These are phyloP conservation scores for Drosophila albomicans DNA, from an alignment of 1,140 invertebrate genomes.

Conservation along the genomic window DNA sequence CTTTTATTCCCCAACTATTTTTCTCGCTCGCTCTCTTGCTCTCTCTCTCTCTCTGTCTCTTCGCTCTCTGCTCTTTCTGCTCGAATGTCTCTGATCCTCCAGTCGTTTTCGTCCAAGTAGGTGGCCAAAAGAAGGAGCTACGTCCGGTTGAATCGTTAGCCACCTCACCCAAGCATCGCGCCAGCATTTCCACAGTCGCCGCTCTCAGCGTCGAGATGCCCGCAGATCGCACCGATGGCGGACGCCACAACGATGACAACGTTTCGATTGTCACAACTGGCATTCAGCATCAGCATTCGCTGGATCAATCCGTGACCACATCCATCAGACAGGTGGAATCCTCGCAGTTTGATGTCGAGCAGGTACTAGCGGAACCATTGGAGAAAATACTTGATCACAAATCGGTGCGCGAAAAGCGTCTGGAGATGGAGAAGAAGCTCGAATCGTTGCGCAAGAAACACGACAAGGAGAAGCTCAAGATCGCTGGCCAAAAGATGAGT, in stretches of 20 bases:
- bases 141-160: conserved; percentile 76
- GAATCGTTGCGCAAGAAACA: conserved; percentile 93
- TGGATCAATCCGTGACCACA: conserved; percentile 72
- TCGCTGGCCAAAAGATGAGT: conserved; percentile 87
- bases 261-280: conserved; percentile 48
- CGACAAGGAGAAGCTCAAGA: conserved; percentile 90
- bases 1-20: not conserved
- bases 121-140: conserved; percentile 84
- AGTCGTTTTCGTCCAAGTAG: conserved; percentile 85
- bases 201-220: conserved; percentile 71
- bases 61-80: conserved; percentile 29
- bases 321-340: conserved; percentile 78
- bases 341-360: conserved; percentile 86
- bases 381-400: conserved; percentile 93
- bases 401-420: conserved; percentile 91
- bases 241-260: conserved; percentile 39
- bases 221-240: conserved; percentile 61
- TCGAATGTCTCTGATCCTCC: conserved; percentile 70
- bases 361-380: conserved; percentile 90
- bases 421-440: conserved; percentile 95
- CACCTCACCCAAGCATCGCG: conserved; percentile 84
- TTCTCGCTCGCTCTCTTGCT: conserved; percentile 5
- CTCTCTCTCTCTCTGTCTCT: not conserved
- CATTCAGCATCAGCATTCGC: conserved; percentile 82
- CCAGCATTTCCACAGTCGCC: conserved; percentile 81